Conservation (phyloP, 2,888 invertebrate genomes). For the Cheilosia pagana region DNA sequence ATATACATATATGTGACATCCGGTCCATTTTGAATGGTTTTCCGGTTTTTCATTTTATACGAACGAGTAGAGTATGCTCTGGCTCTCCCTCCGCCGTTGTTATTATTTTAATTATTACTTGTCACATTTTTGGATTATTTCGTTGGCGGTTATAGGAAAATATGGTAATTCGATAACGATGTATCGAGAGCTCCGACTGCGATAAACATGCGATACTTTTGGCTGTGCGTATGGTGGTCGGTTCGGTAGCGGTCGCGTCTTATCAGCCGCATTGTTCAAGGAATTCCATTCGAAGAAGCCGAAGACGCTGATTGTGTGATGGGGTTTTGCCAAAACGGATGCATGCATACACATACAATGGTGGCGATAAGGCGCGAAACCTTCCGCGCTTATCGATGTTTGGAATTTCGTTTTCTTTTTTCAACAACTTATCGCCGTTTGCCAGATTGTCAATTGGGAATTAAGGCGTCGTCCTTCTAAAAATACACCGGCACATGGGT, state of each 20-base stretch:
- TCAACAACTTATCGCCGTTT: slow-evolving; percentile 16
- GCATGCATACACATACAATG: slow-evolving; percentile 21
- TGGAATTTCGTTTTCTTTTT: background rate
- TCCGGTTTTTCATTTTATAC: slow-evolving; percentile 64
- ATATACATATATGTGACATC: slow-evolving; percentile 71
- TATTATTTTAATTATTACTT: slow-evolving; percentile 69
- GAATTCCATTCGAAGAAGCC: slow-evolving; percentile 50
- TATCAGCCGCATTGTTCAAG: slow-evolving; percentile 46
- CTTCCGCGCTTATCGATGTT: slow-evolving; percentile 12
- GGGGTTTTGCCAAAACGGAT: slow-evolving; percentile 71
- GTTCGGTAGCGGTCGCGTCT: slow-evolving; percentile 42
- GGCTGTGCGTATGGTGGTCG: slow-evolving; percentile 17
- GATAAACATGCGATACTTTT: slow-evolving; percentile 52
- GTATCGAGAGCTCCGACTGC: slow-evolving; percentile 60
- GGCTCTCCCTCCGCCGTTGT: slow-evolving; percentile 43
- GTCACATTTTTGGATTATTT: slow-evolving; percentile 16
- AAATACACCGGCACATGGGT: slow-evolving; percentile 40
- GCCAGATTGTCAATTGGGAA: slow-evolving; percentile 7
- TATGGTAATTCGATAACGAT: slow-evolving; percentile 73
- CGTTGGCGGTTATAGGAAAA: slow-evolving; percentile 48
- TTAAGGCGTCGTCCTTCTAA: slow-evolving; percentile 31
- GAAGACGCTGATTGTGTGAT: slow-evolving; percentile 28
- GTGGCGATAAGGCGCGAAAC: slow-evolving; percentile 4
- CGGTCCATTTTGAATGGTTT: slow-evolving; percentile 74
- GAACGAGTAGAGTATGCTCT: background rate